phyloP scores from a whole-genome alignment of 2,888 invertebrate genomes.

The Hypercompe scribonia region DNA sequence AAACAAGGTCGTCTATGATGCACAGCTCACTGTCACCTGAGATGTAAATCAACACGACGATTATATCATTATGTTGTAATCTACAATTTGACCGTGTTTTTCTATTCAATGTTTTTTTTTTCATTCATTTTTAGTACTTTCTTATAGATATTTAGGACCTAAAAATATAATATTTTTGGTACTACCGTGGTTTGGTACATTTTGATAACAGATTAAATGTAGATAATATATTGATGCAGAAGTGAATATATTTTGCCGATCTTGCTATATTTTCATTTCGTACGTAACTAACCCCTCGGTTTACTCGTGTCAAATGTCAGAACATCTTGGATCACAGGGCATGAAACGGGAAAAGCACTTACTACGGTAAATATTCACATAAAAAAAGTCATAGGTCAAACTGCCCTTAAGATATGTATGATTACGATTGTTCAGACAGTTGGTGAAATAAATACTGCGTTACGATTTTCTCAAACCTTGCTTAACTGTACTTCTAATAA shows the following conservation, averaged over 20 bases:
- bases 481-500: no score
- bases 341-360: not conserved
- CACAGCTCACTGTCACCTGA: slow-evolving; percentile 22
- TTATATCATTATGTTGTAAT: slow-evolving; percentile 22
- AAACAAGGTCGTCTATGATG: slow-evolving; percentile 29
- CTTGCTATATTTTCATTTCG: not conserved
- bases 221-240: no score
- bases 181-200: not conserved
- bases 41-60: slow-evolving; percentile 31
- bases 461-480: not conserved
- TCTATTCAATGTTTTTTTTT: not conserved
- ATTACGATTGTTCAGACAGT: no score
- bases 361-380: no score
- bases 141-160: not conserved
- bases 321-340: not conserved
- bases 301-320: slow-evolving; percentile 3
- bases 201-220: not conserved
- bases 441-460: no score
- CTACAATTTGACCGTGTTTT: slow-evolving; percentile 1
- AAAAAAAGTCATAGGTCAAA: not conserved
- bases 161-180: not conserved
- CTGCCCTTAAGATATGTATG: not conserved
- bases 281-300: not conserved
- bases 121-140: not conserved
- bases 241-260: not conserved